Base-by-base conservation (phyloP, 2,797 vertebrate species). In the Todus mexicanus region DNA sequence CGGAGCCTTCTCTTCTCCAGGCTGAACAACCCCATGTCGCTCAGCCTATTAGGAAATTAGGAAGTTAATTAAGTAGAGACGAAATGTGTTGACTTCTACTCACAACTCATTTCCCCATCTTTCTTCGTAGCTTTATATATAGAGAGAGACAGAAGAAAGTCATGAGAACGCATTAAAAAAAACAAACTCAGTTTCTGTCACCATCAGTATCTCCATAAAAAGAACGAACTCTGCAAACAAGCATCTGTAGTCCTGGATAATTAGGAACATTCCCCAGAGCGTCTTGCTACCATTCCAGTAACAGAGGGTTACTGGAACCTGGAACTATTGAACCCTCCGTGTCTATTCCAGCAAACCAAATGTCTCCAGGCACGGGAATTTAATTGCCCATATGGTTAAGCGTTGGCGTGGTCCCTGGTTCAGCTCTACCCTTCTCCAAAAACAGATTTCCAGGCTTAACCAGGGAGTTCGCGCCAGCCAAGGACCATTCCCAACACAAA, bases 121-220 rank as follows among this genome's bases (percentile, higher is more conserved):
- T 56, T 43, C 59, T 48, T 26, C 31, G 10, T 40, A 40, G 25
- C 17, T 9, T 11, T 17, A 4, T 22, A 31, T 47, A 11, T 5
- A 18, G 4, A 25, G 5, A 7, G 4, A 22, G 4, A 25, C 3
- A 4, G 6, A 47, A 60, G 47, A 42, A 60, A 54, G 35, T 8
- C 3, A 0, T 12, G 29, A 25, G 19, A 54, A 10, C 0, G 0
- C 10, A 5, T 19, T 19, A 53, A 53, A 54, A 37, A 59, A 17
- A 59, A n/a, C n/a, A 15, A 37, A 16, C 57, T 15, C 23, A 3
- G 27, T 42, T 42, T 42, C 51, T 45, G 2, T 25, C 35, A 2
- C 35, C 26, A 15, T 11, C 25, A 27, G 31, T 17, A 19, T 25
- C 9, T 45, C 53, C 59, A 18, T 60, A 42, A 60, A n/a, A 42